Evolutionary conservation across 2,888 invertebrate genomes (phyloP), one percentile per base, ranked within the genome.

Genomic region (Thera britannica): DNA sequence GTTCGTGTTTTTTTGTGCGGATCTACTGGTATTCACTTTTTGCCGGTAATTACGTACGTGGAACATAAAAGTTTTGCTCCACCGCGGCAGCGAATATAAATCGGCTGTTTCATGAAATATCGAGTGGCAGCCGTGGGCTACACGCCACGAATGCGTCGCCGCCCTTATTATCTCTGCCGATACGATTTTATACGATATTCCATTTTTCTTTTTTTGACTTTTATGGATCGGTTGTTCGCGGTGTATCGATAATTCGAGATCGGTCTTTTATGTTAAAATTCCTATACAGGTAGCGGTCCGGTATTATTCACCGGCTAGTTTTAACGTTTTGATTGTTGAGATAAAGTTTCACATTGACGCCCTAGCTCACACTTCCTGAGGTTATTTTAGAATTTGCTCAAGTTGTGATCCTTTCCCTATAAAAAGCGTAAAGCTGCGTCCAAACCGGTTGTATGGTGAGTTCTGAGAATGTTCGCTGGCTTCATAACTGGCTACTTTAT

Each of bases 51-150:
- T 93, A 92, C 86, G 87, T 84, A 84, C 83, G 83, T 78, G 85
- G 86, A 85, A 87, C 88, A 90, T 92, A 88, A 90, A 90, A 87
- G 86, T 88, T 90, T 86, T 83, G 89, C 86, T 82, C 83, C 85
- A 78, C 83, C 75, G 79, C 85, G 81, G 85, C 85, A 84, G 84
- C 85, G 92, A 90, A 92, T 92, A 92, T 90, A 92, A 92, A 93
- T 92, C 89, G 92, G 86, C 81, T 86, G 85, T 90, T 92, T 91
- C 91, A 88, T 92, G 90, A 92, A 93, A 92, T 90, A 93, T 91
- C 87, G 92, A 83, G 85, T 79, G 81, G 79, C 85, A 83, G 91
- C 93, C 93, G 88, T 88, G 85, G 92, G 93, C 93, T 88, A 93
- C 86, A 85, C 84, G 79, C 83, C 86, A 77, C 81, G 84, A 80